These are phyloP conservation scores for Lithosia quadra DNA, from an alignment of 2,888 invertebrate species.

Conservation along the genomic window DNA sequence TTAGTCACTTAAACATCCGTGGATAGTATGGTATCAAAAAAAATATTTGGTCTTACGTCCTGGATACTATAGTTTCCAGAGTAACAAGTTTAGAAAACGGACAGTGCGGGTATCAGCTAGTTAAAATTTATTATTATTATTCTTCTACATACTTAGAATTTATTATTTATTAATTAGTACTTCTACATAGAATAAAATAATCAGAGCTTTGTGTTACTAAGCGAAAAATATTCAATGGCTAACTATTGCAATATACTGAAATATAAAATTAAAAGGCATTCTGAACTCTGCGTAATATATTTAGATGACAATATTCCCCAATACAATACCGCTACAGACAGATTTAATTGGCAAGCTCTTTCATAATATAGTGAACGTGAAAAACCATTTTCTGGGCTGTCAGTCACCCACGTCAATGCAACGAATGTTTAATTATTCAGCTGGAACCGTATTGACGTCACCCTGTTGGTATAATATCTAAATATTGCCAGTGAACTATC, in stretches of 20 bases:
- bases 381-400: conserved; percentile 50
- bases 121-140: too few relatives aligned
- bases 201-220: too few relatives aligned
- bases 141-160: too few relatives aligned
- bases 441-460: conserved; percentile 28
- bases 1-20: too few relatives aligned
- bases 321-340: not conserved
- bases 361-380: conserved; percentile 38
- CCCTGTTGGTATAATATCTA: conserved; percentile 28
- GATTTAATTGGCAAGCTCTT: conserved; percentile 38
- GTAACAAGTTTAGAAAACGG: too few relatives aligned
- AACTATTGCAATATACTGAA: too few relatives aligned
- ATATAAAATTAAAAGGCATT: not conserved
- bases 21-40: too few relatives aligned
- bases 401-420: conserved; percentile 45
- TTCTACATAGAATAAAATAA: too few relatives aligned
- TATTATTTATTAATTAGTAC: too few relatives aligned
- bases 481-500: conserved; percentile 24
- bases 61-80: too few relatives aligned
- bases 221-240: not conserved
- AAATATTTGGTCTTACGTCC: too few relatives aligned
- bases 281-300: not conserved
- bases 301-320: not conserved
- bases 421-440: conserved; percentile 46
- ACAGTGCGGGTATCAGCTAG: too few relatives aligned